These are phyloP conservation scores for Sylvia borin DNA, from an alignment of 2,797 vertebrate genomes.

Conservation along the genomic window DNA sequence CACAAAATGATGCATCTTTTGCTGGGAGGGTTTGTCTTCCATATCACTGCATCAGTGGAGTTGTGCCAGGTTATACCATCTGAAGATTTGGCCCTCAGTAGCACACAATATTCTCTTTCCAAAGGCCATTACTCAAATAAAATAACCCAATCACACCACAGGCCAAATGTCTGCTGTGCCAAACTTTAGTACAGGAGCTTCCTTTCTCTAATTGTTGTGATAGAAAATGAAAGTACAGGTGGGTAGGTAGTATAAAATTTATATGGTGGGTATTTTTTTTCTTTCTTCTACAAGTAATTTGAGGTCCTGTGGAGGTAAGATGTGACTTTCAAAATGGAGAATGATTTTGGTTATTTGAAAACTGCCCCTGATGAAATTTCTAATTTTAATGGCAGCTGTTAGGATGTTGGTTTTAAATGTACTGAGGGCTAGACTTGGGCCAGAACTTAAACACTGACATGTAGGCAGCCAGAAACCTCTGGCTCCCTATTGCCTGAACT, in stretches of 20 bases:
- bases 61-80: background rate
- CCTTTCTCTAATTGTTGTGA: background rate
- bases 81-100: background rate
- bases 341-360: background rate
- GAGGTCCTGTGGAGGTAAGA: background rate
- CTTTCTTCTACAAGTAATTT: background rate
- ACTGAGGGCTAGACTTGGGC: background rate
- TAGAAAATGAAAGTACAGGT: background rate
- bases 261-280: background rate
- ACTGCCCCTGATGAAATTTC: background rate
- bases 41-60: background rate
- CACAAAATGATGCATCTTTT: background rate
- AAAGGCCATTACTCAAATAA: conserved; percentile 12
- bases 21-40: background rate
- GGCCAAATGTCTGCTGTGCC: background rate
- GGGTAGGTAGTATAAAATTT: background rate
- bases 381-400: background rate
- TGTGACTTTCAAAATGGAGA: background rate
- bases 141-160: background rate
- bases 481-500: background rate
- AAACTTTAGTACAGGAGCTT: background rate
- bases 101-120: background rate
- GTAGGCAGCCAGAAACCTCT: background rate
- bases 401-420: background rate
- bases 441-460: background rate